A percentile compares a stretch with the other conserved stretches of the same genome.
phyloP scores from a whole-genome alignment of 2,797 vertebrate species.

The Vespertilio murinus region DNA sequence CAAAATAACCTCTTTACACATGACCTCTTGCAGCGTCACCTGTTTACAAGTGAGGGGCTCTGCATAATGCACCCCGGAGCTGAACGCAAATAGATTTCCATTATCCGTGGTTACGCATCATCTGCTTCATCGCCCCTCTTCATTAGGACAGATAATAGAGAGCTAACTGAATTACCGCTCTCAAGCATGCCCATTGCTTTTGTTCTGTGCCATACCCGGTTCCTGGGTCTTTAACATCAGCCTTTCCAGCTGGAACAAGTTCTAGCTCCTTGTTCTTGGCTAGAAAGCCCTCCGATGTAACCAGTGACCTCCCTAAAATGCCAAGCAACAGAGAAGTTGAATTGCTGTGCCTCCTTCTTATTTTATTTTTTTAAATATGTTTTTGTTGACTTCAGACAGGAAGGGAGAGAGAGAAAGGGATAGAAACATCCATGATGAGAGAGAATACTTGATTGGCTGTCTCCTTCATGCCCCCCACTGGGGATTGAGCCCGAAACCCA shows the following conservation, averaged over 20 bases:
- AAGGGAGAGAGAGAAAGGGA: too few relatives aligned
- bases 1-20: conserved; percentile 66
- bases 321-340: neutral
- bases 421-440: too few relatives aligned
- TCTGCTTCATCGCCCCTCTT: conserved; percentile 71
- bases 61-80: conserved; percentile 46
- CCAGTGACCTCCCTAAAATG: neutral
- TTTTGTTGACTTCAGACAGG: too few relatives aligned
- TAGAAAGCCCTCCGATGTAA: neutral
- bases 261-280: neutral
- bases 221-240: conserved; percentile 3
- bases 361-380: too few relatives aligned
- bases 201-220: neutral
- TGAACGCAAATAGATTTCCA: conserved; percentile 72
- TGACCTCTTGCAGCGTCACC: conserved; percentile 67
- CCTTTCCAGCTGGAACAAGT: conserved; percentile 8
- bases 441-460: too few relatives aligned
- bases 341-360: neutral
- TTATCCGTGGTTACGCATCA: conserved; percentile 63
- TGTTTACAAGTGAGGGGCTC: conserved; percentile 67
- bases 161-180: conserved; percentile 62
- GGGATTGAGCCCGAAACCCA: too few relatives aligned
- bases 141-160: conserved; percentile 75
- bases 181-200: conserved; percentile 42
- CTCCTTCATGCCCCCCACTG: too few relatives aligned